A percentile compares a stretch with the other conserved stretches of the same genome.
Conservation (phyloP, 2,113 vertebrate species). For the Thamnophis sirtalis region DNA sequence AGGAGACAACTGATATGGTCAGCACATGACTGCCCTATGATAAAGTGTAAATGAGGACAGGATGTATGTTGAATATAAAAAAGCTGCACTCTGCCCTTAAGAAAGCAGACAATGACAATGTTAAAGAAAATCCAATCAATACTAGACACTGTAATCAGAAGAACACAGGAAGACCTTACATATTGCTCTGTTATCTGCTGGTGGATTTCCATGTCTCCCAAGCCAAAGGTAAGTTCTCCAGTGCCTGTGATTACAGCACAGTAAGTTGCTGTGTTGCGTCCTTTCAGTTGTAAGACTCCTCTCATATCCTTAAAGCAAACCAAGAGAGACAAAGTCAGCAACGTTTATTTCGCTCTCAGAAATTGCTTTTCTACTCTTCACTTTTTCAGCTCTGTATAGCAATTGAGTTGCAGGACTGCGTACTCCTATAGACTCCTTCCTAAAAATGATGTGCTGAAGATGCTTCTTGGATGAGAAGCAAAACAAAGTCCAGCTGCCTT, state of each 20-base stretch:
- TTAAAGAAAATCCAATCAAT: neutral
- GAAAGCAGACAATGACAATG: neutral
- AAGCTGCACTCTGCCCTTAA: neutral
- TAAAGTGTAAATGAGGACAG: neutral
- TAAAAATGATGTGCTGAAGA: neutral
- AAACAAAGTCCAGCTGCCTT: neutral
- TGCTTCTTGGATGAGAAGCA: neutral
- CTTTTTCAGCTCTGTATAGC: neutral
- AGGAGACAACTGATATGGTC: neutral
- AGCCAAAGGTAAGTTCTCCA: conserved; percentile 80
- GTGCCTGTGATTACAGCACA: conserved; percentile 63
- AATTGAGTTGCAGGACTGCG: neutral
- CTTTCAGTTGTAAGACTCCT: conserved; percentile 47
- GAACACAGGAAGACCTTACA: conserved; percentile 60
- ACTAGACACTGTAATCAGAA: neutral
- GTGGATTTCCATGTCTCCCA: conserved; percentile 91
- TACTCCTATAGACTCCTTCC: neutral
- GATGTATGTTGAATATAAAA: neutral
- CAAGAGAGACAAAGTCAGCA: neutral
- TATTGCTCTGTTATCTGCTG: conserved; percentile 79
- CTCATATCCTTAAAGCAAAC: conserved; percentile 61
- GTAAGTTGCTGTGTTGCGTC: conserved; percentile 65
- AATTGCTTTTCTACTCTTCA: neutral
- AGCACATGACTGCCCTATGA: neutral
- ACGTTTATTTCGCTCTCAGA: neutral